Evolutionary conservation across 2,797 vertebrate genomes (phyloP).

Genomic region (Gadopsis bispinosus): DNA sequence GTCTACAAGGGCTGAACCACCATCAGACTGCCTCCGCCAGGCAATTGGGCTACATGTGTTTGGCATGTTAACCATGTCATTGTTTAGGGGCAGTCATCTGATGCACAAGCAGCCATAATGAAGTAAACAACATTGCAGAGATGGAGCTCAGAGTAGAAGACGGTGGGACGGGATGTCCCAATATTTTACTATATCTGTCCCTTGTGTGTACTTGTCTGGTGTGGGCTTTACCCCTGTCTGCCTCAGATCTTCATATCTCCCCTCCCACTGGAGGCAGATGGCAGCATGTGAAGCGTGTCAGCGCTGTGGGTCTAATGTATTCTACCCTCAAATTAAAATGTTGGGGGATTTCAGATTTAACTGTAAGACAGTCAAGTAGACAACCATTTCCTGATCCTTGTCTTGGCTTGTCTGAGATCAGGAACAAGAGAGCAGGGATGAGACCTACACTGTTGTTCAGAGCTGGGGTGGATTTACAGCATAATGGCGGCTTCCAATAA

Average conservation of each 20-base stretch:
- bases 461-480: slow-evolving; percentile 24
- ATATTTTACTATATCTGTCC: slow-evolving; percentile 52
- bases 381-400: slow-evolving; percentile 67
- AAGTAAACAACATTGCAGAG: slow-evolving; percentile 62
- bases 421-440: slow-evolving; percentile 32
- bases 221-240: slow-evolving; percentile 74
- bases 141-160: slow-evolving; percentile 15
- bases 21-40: slow-evolving; percentile 24
- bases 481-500: slow-evolving; percentile 34
- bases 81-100: slow-evolving; percentile 72
- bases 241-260: slow-evolving; percentile 72
- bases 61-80: slow-evolving; percentile 53
- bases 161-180: slow-evolving; percentile 40
- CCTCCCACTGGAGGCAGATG: slow-evolving; percentile 81
- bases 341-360: slow-evolving; percentile 73
- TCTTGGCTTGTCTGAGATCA: slow-evolving; percentile 63
- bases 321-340: slow-evolving; percentile 85
- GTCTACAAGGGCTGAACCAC: slow-evolving; percentile 14
- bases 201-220: slow-evolving; percentile 62
- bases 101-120: slow-evolving; percentile 43
- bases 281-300: slow-evolving; percentile 82
- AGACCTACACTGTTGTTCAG: slow-evolving; percentile 26
- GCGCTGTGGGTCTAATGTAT: slow-evolving; percentile 77
- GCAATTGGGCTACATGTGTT: slow-evolving; percentile 41
- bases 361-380: slow-evolving; percentile 54